A percentile compares a stretch with the other conserved stretches of the same genome.
Conservation (phyloP, 2,888 invertebrate species). For the Vandiemenella viatica region DNA sequence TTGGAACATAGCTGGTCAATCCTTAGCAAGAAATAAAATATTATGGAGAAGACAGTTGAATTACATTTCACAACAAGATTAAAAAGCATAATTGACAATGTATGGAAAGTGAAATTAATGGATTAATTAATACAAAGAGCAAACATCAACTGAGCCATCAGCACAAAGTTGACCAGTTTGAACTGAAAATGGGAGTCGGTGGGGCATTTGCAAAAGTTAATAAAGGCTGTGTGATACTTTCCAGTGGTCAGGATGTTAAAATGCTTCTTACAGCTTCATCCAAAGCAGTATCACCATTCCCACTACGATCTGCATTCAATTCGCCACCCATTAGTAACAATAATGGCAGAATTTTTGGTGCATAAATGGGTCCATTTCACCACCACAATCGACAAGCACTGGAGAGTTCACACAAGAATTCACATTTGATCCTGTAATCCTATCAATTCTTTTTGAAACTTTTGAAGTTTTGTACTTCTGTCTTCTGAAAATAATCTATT, state of each 20-base stretch:
- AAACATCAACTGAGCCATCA: no score
- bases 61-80: no score
- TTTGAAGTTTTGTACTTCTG: background rate
- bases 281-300: constrained; percentile 25
- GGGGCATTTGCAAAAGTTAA: constrained; percentile 2
- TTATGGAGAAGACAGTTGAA: background rate
- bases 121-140: no score
- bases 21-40: background rate
- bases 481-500: no score
- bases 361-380: background rate
- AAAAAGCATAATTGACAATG: background rate
- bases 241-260: constrained; percentile 31
- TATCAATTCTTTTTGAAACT: background rate
- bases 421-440: background rate
- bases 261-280: constrained; percentile 40
- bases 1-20: background rate
- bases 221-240: constrained; percentile 5
- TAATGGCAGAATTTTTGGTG: background rate
- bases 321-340: background rate
- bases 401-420: background rate
- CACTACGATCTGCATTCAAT: constrained; percentile 1
- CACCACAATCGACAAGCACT: background rate
- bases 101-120: background rate
- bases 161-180: constrained; percentile 7
- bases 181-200: constrained; percentile 2